These are phyloP conservation scores for Eristalis tenax DNA, from an alignment of 2,888 invertebrate species.

Conservation along the genomic window DNA sequence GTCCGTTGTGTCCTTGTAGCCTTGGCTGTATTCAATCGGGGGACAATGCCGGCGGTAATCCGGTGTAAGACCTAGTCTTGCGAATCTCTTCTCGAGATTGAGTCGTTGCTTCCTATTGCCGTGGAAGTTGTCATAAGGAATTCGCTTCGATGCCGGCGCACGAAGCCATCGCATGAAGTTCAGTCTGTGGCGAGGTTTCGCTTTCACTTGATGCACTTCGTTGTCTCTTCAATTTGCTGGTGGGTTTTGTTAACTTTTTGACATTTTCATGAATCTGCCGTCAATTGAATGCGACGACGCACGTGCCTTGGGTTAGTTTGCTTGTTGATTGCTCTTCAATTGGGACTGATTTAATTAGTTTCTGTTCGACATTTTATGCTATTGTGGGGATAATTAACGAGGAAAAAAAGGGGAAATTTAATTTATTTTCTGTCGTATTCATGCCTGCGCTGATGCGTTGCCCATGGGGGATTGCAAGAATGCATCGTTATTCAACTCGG, in stretches of 20 bases:
- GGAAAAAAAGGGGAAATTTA: background rate
- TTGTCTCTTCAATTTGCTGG: background rate
- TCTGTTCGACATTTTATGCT: no score
- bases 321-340: background rate
- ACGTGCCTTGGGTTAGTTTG: slow-evolving; percentile 42
- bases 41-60: slow-evolving; percentile 5
- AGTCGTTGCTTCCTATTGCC: slow-evolving; percentile 36
- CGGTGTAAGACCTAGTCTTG: slow-evolving; percentile 34
- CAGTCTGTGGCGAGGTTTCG: slow-evolving; percentile 42
- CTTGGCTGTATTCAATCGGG: slow-evolving; percentile 27
- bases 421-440: background rate
- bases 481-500: no score
- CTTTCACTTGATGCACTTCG: slow-evolving; percentile 27
- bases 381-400: background rate
- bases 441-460: no score
- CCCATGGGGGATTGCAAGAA: no score
- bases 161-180: slow-evolving; percentile 68
- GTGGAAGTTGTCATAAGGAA: slow-evolving; percentile 68
- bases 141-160: slow-evolving; percentile 44
- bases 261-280: background rate
- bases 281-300: background rate
- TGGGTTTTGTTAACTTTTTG: background rate
- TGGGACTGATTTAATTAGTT: background rate
- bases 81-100: slow-evolving; percentile 34
- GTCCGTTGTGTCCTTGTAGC: slow-evolving; percentile 11